Base-by-base conservation (phyloP, 2,888 invertebrate genomes). In the Stenichneumon culpator region DNA sequence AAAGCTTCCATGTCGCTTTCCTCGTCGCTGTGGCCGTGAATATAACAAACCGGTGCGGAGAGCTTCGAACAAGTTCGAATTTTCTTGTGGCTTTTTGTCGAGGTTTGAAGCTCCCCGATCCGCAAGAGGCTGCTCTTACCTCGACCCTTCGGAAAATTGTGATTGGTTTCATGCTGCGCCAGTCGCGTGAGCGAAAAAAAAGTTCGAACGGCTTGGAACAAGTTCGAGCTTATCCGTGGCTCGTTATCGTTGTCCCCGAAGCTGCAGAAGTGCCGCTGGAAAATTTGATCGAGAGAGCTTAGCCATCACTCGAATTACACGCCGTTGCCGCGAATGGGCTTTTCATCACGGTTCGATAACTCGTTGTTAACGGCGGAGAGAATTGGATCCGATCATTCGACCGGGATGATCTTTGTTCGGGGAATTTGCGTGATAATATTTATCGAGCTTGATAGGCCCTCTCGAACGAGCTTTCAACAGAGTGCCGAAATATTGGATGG, bases 361-460 rank as follows among this genome's bases (percentile, higher is more conserved):
- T 9, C 60, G 60, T 63, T 47, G 63, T 63, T 47, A 28, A 74
- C 44, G 28, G 9, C 0, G n/a, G 47, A 60, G 50, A 32, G 63
- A 63, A 74, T 74, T 47, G 28, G 63, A 63, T 47, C 6, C 44
- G 28, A 60, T 60, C 60, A 60, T 74, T 74, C 63, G 25, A 60
- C 60, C 57, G 52, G 32, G 22, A 77, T 67, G 67, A 68, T 68
- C 54, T 39, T 68, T 28, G 54, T 36, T 67, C 39, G 2, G 54
- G 68, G 39, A 22, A n/a, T 39, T 57, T 25, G 14, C 67, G 52
- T 16, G 54, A 44, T 78, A 54, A 78, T 68, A 78, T 78, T 78
- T 68, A 78, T 78, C 54, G 67, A 3, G 54, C 36, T 39, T 57
- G 77, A 54, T 68, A 57, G 32, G 68, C 25, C 39, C 77, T n/a